Base-by-base conservation (phyloP, 2,113 vertebrate species). In the Ahaetulla prasina region DNA sequence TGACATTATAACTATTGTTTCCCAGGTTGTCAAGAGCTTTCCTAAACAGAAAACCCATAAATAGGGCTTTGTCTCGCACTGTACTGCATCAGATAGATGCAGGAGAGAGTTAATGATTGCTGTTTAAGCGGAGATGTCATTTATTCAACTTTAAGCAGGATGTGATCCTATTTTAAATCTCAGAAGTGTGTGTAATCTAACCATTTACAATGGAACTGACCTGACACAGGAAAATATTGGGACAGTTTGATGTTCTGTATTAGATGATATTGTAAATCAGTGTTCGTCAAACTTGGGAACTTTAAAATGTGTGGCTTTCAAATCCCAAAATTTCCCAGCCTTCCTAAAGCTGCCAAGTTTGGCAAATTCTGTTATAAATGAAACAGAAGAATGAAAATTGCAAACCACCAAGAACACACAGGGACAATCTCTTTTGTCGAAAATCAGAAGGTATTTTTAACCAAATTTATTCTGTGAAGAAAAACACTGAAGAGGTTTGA, bases 381-480 rank as follows among this genome's bases (percentile, higher is more conserved):
- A 92, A 88, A 90, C 50, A 87, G 27, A 47, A 30, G 35, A 63
- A 23, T 47, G 39, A 54, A 88, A 80, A 25, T 1, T 16, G 30
- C 23, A 54, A 30, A 57, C 0, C 45, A n/a, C 49, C 8, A 84
- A 35, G 16, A 80, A 84, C 5, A 53, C 85, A 39, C 16, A 12
- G 27, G 7, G 18, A 63, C 22, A 25, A 12, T 0, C 12, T 54
- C 8, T 16, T 16, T 18, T 1, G 49, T 91, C 53, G 92, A 92
- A 39, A 91, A 53, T 8, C 12, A 68, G 23, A 54, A 2, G 25
- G 80, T 93, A 95, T 87, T 50, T 11, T 4, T 9, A 92, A 2
- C 47, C 74, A 93, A 95, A 92, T 55, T 3, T 90, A 85, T 80
- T 92, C 91, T 89, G 45, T 55, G 92, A 84, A 68, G 63, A 93